These are phyloP conservation scores for Dermolepida albohirtum DNA, from an alignment of 2,888 invertebrate species.

Conservation along the genomic window DNA sequence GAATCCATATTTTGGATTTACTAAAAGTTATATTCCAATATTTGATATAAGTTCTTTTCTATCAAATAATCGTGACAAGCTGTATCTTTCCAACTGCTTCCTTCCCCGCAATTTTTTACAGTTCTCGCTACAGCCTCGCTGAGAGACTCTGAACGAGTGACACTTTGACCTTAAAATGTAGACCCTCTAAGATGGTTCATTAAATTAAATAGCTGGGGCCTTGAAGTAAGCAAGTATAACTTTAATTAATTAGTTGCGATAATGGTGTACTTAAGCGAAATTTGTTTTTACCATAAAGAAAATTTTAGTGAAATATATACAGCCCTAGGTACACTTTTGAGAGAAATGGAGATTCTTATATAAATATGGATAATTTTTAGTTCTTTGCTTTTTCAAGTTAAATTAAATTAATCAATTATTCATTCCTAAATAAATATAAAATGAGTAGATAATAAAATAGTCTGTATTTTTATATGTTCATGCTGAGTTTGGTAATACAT, in stretches of 20 bases:
- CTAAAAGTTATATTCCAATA: slow-evolving; percentile 23
- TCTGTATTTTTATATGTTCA: no score
- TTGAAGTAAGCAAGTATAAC: slow-evolving; percentile 2
- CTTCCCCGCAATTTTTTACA: not conserved
- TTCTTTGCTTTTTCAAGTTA: no score
- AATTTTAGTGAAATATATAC: not conserved
- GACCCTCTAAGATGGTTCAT: slow-evolving; percentile 3
- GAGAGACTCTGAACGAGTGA: not conserved
- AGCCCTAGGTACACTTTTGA: not conserved
- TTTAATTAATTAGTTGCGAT: slow-evolving; percentile 12
- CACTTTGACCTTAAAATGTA: not conserved
- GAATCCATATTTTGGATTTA: slow-evolving; percentile 3
- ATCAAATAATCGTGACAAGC: not conserved
- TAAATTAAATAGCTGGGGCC: slow-evolving; percentile 13
- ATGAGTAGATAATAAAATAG: no score
- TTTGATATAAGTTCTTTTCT: not conserved
- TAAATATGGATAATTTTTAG: no score
- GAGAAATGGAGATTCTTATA: not conserved
- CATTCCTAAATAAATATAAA: no score
- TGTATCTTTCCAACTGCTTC: not conserved
- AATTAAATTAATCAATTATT: no score
- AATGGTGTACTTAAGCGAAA: not conserved
- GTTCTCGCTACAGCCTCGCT: not conserved
- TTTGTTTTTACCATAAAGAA: not conserved
- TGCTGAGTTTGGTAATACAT: no score